These are phyloP conservation scores for Eretmochelys imbricata DNA, from an alignment of 2,113 vertebrate genomes.

Conservation along the genomic window DNA sequence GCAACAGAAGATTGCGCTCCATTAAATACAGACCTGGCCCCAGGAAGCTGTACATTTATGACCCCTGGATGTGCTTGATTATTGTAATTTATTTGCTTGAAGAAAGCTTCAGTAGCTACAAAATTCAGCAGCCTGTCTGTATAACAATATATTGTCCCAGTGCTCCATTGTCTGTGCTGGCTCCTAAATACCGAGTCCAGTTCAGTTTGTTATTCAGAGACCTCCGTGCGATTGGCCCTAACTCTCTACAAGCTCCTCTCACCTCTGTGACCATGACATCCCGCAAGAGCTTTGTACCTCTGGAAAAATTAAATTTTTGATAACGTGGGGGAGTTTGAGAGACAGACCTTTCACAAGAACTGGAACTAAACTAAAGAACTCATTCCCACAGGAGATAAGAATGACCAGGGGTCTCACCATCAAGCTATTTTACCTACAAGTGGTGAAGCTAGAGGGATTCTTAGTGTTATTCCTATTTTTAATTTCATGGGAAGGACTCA, in stretches of 20 bases:
- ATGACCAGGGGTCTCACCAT: rapidly evolving
- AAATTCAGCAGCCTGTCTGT: too few species aligned
- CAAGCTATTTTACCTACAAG: background rate
- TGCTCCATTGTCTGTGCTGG: background rate
- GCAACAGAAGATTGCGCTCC: too few species aligned
- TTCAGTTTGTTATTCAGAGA: background rate
- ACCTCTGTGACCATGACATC: background rate
- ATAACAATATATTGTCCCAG: background rate
- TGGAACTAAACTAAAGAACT: background rate
- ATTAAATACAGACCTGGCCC: too few species aligned
- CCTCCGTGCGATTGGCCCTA: background rate
- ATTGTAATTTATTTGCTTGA: rapidly evolving
- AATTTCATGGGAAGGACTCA: background rate
- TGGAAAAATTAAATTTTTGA: background rate
- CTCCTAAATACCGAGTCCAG: background rate
- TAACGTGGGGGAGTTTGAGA: background rate
- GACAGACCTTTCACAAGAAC: background rate
- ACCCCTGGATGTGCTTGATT: background rate
- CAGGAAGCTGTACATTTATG: too few species aligned
- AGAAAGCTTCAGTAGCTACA: background rate
- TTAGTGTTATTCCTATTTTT: background rate
- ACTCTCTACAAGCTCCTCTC: background rate
- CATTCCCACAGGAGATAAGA: background rate
- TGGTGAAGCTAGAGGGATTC: background rate
- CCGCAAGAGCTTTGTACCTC: background rate